A percentile compares a stretch with the other conserved stretches of the same genome.
Conservation (phyloP, 1,140 invertebrate genomes). For the Penaeus indicus region DNA sequence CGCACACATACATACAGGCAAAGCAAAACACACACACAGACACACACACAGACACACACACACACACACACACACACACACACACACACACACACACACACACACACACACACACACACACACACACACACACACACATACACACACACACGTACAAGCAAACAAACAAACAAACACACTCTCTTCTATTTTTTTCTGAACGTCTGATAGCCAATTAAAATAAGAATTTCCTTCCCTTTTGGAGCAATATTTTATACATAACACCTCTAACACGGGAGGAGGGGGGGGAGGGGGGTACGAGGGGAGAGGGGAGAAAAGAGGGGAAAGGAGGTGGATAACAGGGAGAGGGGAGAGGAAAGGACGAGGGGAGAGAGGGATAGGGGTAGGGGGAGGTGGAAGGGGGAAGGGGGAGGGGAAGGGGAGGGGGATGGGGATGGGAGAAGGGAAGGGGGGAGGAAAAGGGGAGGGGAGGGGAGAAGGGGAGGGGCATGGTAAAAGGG, state of each 20-base stretch:
- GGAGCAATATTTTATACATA: neutral
- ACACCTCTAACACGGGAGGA: neutral
- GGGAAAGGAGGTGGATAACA: neutral
- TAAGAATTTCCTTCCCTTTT: too few species aligned
- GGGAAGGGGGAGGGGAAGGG: too few species aligned
- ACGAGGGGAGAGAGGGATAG: too few species aligned
- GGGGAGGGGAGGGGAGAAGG: too few species aligned
- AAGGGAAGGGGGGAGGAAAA: too few species aligned
- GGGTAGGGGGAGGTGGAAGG: too few species aligned
- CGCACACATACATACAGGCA: neutral
- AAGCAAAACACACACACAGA: neutral
- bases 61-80: constrained; percentile 5
- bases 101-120: neutral
- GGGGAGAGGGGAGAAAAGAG: neutral
- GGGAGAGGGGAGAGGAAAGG: too few species aligned
- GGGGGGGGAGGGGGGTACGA: neutral
- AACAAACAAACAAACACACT: neutral
- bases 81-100: constrained; percentile 1
- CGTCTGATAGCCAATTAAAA: too few species aligned
- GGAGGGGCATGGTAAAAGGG: too few species aligned
- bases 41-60: constrained; percentile 2
- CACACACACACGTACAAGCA: neutral
- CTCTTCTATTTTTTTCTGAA: neutral
- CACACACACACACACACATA: constrained; percentile 2
- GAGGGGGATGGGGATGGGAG: too few species aligned